Evolutionary conservation across 2,797 vertebrate species (phyloP).

Genomic region (Enteromius radiatus): DNA sequence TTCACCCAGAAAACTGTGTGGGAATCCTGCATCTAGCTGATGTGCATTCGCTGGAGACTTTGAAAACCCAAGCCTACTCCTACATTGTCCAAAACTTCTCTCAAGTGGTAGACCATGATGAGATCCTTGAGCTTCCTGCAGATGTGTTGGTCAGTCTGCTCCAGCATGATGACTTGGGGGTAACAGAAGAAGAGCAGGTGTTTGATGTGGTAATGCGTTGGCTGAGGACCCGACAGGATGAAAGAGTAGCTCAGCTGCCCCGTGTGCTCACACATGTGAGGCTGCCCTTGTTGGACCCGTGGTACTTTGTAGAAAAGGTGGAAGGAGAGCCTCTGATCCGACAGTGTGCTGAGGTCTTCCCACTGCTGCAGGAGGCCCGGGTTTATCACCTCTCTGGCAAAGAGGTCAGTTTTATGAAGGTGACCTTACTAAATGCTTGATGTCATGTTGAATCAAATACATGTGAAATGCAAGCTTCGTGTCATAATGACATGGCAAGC

Average conservation of each 20-base stretch:
- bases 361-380: conserved; percentile 91
- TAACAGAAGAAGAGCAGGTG: conserved; percentile 88
- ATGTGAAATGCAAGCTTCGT: not conserved
- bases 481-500: not conserved
- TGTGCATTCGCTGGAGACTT: conserved; percentile 79
- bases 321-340: conserved; percentile 90
- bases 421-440: not conserved
- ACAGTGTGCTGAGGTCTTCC: conserved; percentile 86
- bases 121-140: conserved; percentile 86
- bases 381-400: conserved; percentile 91
- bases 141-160: conserved; percentile 84
- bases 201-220: conserved; percentile 91
- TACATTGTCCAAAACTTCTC: conserved; percentile 91
- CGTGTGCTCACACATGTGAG: conserved; percentile 84
- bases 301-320: conserved; percentile 93
- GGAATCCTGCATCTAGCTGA: conserved; percentile 91
- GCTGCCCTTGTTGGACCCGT: conserved; percentile 89
- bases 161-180: conserved; percentile 87
- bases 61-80: conserved; percentile 82
- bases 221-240: conserved; percentile 80
- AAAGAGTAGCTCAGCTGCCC: conserved; percentile 79
- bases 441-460: not conserved
- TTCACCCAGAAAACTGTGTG: conserved; percentile 92
- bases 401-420: conserved; percentile 78
- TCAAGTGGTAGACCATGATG: conserved; percentile 84